These are phyloP conservation scores for Styela clava DNA, from an alignment of 23 tunicate species.

Conservation along the genomic window DNA sequence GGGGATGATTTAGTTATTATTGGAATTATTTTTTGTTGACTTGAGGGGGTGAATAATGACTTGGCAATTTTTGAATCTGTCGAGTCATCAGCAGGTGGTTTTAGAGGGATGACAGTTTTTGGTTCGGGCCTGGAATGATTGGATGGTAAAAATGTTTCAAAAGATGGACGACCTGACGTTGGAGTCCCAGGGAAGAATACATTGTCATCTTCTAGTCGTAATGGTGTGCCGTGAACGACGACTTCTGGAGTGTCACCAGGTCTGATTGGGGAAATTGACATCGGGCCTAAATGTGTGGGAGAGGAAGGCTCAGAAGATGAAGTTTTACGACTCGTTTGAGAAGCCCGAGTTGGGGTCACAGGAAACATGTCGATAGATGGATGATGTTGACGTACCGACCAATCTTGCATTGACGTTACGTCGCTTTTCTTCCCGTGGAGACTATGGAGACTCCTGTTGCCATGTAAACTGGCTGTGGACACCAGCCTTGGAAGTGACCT, in stretches of 20 bases:
- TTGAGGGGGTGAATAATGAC: background rate
- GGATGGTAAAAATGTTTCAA: conserved; percentile 6
- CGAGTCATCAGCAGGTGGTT: conserved; percentile 27
- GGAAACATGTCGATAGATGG: conserved; percentile 87
- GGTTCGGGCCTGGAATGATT: background rate
- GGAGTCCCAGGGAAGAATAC: conserved; percentile 10
- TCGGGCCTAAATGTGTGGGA: background rate
- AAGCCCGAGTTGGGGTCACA: conserved; percentile 25
- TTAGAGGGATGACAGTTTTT: conserved; percentile 13
- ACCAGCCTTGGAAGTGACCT: conserved; percentile 84
- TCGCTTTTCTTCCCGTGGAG: background rate
- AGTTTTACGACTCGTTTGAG: conserved; percentile 11
- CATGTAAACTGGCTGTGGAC: conserved; percentile 40
- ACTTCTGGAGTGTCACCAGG: background rate
- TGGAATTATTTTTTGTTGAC: background rate
- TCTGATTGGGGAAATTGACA: background rate
- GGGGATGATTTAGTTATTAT: background rate
- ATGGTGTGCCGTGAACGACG: background rate
- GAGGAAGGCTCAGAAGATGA: conserved; percentile 26
- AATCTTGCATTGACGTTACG: conserved; percentile 13
- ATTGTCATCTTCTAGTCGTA: background rate
- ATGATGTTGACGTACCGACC: conserved; percentile 51
- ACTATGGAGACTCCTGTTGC: conserved; percentile 21
- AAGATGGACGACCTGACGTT: conserved; percentile 1
- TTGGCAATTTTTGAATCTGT: background rate